Evolutionary conservation across 1,140 invertebrate species (phyloP), one percentile per base, ranked within the genome.

Genomic region (Mercenaria mercenaria): DNA sequence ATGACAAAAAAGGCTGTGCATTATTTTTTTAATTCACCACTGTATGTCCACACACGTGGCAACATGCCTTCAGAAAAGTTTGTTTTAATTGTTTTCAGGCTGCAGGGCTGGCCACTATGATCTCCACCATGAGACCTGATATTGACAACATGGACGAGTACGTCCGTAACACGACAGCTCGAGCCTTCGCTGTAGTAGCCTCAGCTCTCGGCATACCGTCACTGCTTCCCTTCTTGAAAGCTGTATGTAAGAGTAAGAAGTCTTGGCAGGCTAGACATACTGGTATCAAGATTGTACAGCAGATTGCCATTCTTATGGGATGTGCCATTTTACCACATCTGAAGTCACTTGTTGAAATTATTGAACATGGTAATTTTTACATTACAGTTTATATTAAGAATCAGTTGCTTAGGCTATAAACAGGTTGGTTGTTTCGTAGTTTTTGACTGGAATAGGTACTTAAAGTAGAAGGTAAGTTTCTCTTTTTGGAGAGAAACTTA

Each of bases 101-200:
- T 29, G 99, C 99, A n/a, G 99, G 99, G 88, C 96, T 99, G 39
- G 99, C 99, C 0, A 99, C 99, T 13, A 99, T 99, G 99, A 99
- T 99, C 93, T 99, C 99, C 0, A 99, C 99, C 0, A 99, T 99
- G 99, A 97, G 99, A 96, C 99, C 99, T 6, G 99, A 99, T 97
- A 99, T 99, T 95, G 99, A 99, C 95, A 99, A 99, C 95, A 99
- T 99, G 93, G 99, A 99, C 96, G 99, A 99, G 96, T 99, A 99
- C 93, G 99, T 99, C 0, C 97, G 99, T 95, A 99, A 99, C 96
- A 99, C 99, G 0, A 99, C 99, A 15, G 99, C 99, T 1, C 97
- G 99, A 93, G 99, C 99, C 0, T 99, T 99, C 96, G 99, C 99
- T 59, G 99, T 99, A 0, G 99, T 99, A 0, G 99, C 99, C 0